Base-by-base conservation (phyloP, 1,140 invertebrate genomes). In the Epicauta chinensis region DNA sequence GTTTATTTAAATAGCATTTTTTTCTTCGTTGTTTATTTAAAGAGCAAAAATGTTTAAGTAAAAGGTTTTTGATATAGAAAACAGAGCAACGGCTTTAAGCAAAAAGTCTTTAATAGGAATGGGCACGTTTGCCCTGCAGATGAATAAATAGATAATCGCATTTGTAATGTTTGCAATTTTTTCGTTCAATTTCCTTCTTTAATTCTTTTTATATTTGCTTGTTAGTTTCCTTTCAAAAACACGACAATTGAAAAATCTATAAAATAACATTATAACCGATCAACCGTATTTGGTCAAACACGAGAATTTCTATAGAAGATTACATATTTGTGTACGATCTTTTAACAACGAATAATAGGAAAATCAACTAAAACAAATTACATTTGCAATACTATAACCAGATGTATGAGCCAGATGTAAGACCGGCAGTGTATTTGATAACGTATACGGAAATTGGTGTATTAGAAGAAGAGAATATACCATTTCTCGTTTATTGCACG, bases 251-350 rank as follows among this genome's bases (percentile, higher is more conserved):
- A 23, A 23, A 23, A 23, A 23, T 23, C 2, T 23, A 23, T 23
- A 23, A 23, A 23, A 2, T 23, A 23, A 14, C 40, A 37, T 44
- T 38, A 52, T 45, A 45, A 44, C 35, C 50, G 40, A 44, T 12
- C 29, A 16, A 31, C 51, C 51, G 36, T 53, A 53, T 53, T 53
- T 53, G 51, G 51, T 46, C 17, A 46, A 46, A 46, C 51, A 53
- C 23, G 23, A 36, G 51, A 32, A 36, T 42, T 46, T 53, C 39
- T 53, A 46, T 46, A 36, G 51, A 46, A 46, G 51, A 53, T 53
- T 46, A 46, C 51, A 46, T 53, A 53, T 46, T 53, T 53, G 51
- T 53, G 39, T 36, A 36, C 36, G 17, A 42, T 46, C 51, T 53
- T 53, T 53, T 46, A 32, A 11, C 32, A n/a, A 34, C 12, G 34